Conservation (phyloP, 2,888 invertebrate genomes). For the Callimorpha dominula region DNA sequence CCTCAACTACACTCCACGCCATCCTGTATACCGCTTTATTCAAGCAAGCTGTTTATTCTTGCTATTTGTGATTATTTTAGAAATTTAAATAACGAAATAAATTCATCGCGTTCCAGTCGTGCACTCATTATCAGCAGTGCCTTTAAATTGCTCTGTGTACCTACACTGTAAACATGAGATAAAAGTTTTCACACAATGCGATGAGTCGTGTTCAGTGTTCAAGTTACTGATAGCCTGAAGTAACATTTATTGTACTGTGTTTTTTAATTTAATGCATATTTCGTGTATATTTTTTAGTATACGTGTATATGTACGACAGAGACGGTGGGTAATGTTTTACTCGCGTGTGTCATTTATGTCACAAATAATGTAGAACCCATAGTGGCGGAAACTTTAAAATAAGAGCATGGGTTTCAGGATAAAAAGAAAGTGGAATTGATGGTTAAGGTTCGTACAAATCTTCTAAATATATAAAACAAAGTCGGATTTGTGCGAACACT, state of each 20-base stretch:
- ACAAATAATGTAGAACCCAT: no score
- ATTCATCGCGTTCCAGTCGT: not conserved
- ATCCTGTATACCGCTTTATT: not conserved
- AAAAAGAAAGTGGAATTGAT: no score
- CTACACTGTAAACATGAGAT: conserved; percentile 6
- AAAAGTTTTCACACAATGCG: conserved; percentile 2
- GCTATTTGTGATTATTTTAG: not conserved
- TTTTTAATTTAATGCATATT: not conserved
- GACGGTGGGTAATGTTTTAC: no score
- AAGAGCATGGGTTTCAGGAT: no score
- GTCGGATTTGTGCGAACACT: no score
- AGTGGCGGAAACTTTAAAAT: no score
- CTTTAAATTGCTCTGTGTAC: not conserved
- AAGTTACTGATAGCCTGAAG: not conserved
- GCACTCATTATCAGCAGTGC: conserved; percentile 5
- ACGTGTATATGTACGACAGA: no score
- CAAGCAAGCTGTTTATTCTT: not conserved
- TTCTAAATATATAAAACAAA: no score
- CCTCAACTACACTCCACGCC: not conserved
- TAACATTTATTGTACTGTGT: not conserved
- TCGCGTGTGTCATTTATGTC: no score
- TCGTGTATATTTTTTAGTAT: no score
- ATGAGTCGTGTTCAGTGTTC: conserved; percentile 4
- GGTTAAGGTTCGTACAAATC: no score
- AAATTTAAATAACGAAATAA: not conserved